phyloP scores from a whole-genome alignment of 2,888 invertebrate genomes.

The Archips crataeganus region DNA sequence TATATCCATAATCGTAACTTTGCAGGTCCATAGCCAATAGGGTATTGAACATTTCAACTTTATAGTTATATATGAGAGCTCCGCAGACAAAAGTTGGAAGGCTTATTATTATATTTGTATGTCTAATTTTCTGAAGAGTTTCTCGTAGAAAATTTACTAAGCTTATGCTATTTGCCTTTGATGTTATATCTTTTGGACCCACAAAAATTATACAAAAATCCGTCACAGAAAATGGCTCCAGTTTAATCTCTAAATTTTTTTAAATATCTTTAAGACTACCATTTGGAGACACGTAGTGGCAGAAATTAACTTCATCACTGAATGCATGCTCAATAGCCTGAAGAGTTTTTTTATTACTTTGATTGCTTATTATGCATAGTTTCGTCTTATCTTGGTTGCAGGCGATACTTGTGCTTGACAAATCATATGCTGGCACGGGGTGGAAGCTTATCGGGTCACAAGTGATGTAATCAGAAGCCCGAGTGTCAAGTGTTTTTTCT shows the following conservation, averaged over 20 bases:
- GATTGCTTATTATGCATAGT: neutral
- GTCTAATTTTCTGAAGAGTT: neutral
- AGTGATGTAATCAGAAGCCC: no score
- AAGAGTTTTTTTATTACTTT: neutral
- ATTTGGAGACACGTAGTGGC: neutral
- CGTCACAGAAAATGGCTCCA: neutral
- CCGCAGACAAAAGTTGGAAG: slow-evolving; percentile 9
- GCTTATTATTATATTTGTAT: slow-evolving; percentile 6
- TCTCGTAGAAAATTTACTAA: neutral
- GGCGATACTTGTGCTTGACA: no score
- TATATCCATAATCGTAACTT: slow-evolving; percentile 1
- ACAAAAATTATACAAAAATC: neutral
- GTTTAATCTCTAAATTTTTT: neutral
- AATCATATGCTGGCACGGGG: no score
- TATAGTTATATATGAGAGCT: slow-evolving; percentile 13
- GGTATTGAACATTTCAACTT: neutral
- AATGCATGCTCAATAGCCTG: neutral
- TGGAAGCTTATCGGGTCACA: no score
- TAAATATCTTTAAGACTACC: neutral
- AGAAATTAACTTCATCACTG: neutral
- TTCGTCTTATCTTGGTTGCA: neutral
- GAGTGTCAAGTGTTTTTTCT: no score
- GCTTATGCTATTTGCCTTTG: neutral
- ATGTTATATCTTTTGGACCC: neutral
- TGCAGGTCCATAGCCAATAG: neutral